A percentile compares a stretch with the other conserved stretches of the same genome.
These are phyloP conservation scores for Chrysaora quinquecirrha DNA, from an alignment of 30 jellyfish, hydroid and myxozoan species.

Conservation along the genomic window DNA sequence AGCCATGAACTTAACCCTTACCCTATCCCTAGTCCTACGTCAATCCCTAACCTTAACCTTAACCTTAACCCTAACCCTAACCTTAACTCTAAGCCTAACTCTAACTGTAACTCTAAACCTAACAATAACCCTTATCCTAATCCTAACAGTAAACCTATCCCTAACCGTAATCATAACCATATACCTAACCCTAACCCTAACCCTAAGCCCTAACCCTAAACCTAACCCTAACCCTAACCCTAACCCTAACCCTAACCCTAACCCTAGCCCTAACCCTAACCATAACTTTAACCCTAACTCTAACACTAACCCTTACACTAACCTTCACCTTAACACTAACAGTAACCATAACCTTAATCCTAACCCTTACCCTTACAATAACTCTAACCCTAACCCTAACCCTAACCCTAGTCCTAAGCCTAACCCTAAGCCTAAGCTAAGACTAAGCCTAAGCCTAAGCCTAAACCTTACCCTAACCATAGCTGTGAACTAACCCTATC, in stretches of 20 bases:
- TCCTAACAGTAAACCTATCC: not conserved
- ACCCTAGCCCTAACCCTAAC: too few species aligned
- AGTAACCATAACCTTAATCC: too few species aligned
- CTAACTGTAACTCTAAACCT: too few species aligned
- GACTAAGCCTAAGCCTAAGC: not conserved
- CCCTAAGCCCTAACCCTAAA: not conserved
- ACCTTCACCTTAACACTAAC: too few species aligned
- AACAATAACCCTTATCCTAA: not conserved
- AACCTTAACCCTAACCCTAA: conserved; percentile 1
- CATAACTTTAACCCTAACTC: too few species aligned
- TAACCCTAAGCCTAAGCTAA: not conserved
- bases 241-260: not conserved
- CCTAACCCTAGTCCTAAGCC: too few species aligned
- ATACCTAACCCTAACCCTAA: not conserved
- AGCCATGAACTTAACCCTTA: too few species aligned
- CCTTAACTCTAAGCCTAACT: too few species aligned
- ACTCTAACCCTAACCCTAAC: too few species aligned
- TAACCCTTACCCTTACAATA: too few species aligned
- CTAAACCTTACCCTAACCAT: not conserved
- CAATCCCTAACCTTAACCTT: not conserved
- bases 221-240: conserved; percentile 6
- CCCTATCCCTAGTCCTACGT: too few species aligned
- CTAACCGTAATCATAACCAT: not conserved
- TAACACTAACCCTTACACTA: too few species aligned
- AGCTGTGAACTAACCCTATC: not conserved